These are phyloP conservation scores for Pristionchus arcanus DNA, from an alignment of 2,888 invertebrate genomes.

Conservation along the genomic window DNA sequence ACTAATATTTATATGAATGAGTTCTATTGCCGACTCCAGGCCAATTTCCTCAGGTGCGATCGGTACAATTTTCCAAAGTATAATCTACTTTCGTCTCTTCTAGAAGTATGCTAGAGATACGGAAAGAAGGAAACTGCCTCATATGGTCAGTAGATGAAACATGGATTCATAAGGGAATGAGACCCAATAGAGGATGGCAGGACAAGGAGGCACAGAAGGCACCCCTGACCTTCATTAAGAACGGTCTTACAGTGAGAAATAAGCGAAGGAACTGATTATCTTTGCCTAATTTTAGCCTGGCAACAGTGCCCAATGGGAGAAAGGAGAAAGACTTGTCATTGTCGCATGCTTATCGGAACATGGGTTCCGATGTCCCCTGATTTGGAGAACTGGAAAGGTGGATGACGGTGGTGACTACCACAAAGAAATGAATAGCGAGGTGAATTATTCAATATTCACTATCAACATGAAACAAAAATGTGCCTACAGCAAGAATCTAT, in stretches of 20 bases:
- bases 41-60: neutral
- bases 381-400: slow-evolving; percentile 3
- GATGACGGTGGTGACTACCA: slow-evolving; percentile 30
- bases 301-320: neutral
- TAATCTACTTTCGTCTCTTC: neutral
- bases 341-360: neutral
- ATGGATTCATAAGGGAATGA: no score
- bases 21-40: neutral
- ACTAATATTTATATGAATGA: neutral
- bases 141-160: neutral
- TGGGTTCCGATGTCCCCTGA: neutral
- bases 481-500: neutral
- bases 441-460: neutral
- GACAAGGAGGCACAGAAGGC: neutral
- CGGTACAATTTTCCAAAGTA: no score
- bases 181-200: neutral
- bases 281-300: neutral
- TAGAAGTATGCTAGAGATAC: neutral
- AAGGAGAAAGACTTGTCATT: slow-evolving; percentile 1
- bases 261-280: neutral
- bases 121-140: neutral
- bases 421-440: slow-evolving; percentile 2
- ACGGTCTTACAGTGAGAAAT: neutral
- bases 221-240: neutral
- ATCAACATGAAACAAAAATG: neutral